phyloP scores from a whole-genome alignment of 2,797 vertebrate genomes.

The Jordanella pulchra region DNA sequence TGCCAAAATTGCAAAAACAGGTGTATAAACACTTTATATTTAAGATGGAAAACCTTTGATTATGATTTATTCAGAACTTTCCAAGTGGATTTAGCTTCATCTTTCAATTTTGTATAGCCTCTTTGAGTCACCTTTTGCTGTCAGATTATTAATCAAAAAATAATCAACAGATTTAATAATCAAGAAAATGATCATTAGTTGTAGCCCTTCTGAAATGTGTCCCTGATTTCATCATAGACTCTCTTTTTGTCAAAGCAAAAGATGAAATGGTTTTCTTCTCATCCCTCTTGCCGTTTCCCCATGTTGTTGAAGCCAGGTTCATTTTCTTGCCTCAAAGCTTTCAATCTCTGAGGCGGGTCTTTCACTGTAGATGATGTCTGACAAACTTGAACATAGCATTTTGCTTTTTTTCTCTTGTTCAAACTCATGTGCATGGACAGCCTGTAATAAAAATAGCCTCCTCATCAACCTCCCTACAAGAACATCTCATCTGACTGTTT shows the following conservation, averaged over 20 bases:
- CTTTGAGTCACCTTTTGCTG: too few relatives aligned
- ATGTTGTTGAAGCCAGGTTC: conserved; percentile 30
- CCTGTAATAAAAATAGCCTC: conserved; percentile 74
- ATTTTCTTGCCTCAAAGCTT: conserved; percentile 23
- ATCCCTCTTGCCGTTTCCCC: conserved; percentile 24
- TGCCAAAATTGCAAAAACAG: too few relatives aligned
- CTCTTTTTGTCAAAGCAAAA: not conserved
- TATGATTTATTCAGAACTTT: too few relatives aligned
- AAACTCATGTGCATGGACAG: conserved; percentile 80
- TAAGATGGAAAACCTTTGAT: too few relatives aligned
- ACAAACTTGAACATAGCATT: conserved; percentile 48
- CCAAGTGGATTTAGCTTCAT: too few relatives aligned
- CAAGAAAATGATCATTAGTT: too few relatives aligned
- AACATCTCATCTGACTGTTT: conserved; percentile 79
- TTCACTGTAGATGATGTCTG: conserved; percentile 45
- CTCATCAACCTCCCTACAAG: conserved; percentile 65
- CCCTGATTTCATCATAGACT: not conserved
- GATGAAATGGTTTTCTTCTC: too few relatives aligned
- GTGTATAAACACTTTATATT: too few relatives aligned
- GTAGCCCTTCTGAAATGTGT: not conserved
- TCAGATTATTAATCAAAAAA: too few relatives aligned
- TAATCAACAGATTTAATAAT: too few relatives aligned
- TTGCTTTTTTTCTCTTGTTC: conserved; percentile 31
- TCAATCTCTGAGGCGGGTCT: conserved; percentile 19
- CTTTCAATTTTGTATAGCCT: too few relatives aligned